phyloP scores from a whole-genome alignment of 1,140 invertebrate species.

The Drosophila ohnishii region DNA sequence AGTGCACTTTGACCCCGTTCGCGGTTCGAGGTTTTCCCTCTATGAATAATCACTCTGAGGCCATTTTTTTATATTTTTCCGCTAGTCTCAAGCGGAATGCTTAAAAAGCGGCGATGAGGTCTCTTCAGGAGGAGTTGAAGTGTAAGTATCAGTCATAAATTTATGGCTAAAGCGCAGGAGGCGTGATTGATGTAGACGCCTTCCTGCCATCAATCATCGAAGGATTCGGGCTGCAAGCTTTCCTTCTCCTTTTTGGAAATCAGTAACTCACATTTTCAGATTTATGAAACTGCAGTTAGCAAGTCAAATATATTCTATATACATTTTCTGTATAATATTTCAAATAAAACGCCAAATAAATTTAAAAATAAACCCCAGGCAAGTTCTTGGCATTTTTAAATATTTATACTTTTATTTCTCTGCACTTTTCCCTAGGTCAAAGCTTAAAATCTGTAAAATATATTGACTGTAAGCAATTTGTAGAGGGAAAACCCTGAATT shows the following conservation, averaged over 20 bases:
- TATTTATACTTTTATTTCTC: not conserved
- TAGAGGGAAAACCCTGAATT: not conserved
- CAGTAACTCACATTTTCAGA: not conserved
- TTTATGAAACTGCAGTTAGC: not conserved
- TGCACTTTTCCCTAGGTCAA: not conserved
- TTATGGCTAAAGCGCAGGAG: slow-evolving; percentile 44
- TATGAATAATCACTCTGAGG: slow-evolving; percentile 42
- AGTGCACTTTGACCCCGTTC: slow-evolving; percentile 64
- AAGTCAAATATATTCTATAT: not conserved
- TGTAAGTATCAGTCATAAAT: slow-evolving; percentile 63
- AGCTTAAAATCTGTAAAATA: slow-evolving; percentile 3
- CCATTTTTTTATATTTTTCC: not conserved
- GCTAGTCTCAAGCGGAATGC: slow-evolving; percentile 16
- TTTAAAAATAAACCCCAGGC: not conserved
- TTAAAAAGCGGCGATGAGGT: slow-evolving; percentile 15
- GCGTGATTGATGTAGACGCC: slow-evolving; percentile 53
- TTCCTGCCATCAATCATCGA: slow-evolving; percentile 61
- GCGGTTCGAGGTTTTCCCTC: slow-evolving; percentile 21
- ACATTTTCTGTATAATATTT: not conserved
- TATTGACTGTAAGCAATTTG: slow-evolving; percentile 5
- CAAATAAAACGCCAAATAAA: not conserved
- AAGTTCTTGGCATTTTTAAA: not conserved
- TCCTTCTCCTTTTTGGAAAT: not conserved
- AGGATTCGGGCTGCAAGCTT: slow-evolving; percentile 25
- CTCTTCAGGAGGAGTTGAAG: slow-evolving; percentile 3